Base-by-base conservation (phyloP, 2,797 vertebrate species). In the Myotis myotis region DNA sequence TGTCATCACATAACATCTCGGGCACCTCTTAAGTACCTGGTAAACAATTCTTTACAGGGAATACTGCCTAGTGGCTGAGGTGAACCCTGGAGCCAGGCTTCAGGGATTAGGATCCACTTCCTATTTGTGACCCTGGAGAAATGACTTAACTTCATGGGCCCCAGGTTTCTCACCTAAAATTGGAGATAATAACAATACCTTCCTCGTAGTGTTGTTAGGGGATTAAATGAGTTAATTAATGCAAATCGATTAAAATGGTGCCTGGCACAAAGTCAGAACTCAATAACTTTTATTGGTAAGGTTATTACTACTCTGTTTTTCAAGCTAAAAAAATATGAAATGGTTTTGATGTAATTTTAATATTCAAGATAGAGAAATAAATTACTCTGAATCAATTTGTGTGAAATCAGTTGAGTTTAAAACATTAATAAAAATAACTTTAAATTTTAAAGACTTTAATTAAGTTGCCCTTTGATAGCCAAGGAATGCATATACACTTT, bases 391-490 rank as follows among this genome's bases (percentile, higher is more conserved):
- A 57, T 64, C 8, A 71, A 23, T 49, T 79, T 75, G 38, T 53
- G 60, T 74, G 33, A 89, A 92, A 75, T 89, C 36, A 74, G 1
- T 88, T 95, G 20, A 87, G 8, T 88, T 95, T 75, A 83, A 94
- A 96, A 78, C 3, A 74, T 90, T 86, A 78, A 91, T 72, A n/a
- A 88, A 86, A 92, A 25, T 41, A 62, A 2, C 8, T 90, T 8
- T 30, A 72, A 33, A 22, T 80, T 74, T 91, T 49, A 66, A 81
- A 64, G 66, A 3, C 16, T 82, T 95, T 71, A 87, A 71, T 89
- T 86, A 93, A 87, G 49, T 75, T 80, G n/a, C 4, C 3, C 3
- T 60, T 96, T 86, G 53, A 13, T 64, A 9, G 57, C 13, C 28
- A 75, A 89, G 13, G 16, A 93, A 79, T 75, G 9, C 6, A 62